Conservation (phyloP, 1,140 invertebrate species). For the Drosophila trapezifrons region DNA sequence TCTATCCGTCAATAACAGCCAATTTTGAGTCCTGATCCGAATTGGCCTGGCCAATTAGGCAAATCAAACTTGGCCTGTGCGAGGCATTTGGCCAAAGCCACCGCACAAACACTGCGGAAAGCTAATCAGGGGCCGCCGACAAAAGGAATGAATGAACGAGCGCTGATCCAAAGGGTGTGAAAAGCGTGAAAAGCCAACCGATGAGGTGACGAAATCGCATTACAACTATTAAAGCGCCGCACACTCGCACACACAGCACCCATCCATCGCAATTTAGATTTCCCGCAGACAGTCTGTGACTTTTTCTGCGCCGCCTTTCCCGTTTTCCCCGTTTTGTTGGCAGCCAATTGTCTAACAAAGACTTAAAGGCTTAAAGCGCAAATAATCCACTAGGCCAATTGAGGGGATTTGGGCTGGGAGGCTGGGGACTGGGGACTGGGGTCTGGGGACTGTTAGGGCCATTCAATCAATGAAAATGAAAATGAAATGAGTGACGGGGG, state of each 20-base stretch:
- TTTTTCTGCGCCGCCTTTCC: conserved; percentile 9
- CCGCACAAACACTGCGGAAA: conserved; percentile 24
- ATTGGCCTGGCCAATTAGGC: conserved; percentile 44
- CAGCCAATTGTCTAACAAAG: conserved; percentile 79
- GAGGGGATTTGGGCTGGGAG: conserved; percentile 18
- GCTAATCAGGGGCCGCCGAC: conserved; percentile 45
- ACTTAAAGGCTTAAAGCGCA: conserved; percentile 80
- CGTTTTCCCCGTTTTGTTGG: conserved; percentile 19
- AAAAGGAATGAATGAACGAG: conserved; percentile 26
- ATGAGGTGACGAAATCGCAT: conserved; percentile 68
- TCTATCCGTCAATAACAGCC: conserved; percentile 12
- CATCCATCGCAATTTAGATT: conserved; percentile 12
- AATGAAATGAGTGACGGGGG: conserved; percentile 31
- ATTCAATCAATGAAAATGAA: conserved; percentile 81
- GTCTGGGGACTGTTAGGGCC: conserved; percentile 11
- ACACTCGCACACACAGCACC: conserved; percentile 11
- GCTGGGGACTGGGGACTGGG: background rate
- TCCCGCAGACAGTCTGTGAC: background rate
- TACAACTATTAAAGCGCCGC: conserved; percentile 65
- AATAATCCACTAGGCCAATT: conserved; percentile 70
- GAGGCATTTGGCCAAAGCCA: conserved; percentile 11
- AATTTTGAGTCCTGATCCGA: conserved; percentile 6
- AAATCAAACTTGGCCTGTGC: conserved; percentile 48
- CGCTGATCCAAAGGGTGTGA: background rate
- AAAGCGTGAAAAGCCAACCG: background rate